A percentile compares a stretch with the other conserved stretches of the same genome.
Conservation (phyloP, 2,888 invertebrate species). For the Drosophila picticornis region DNA sequence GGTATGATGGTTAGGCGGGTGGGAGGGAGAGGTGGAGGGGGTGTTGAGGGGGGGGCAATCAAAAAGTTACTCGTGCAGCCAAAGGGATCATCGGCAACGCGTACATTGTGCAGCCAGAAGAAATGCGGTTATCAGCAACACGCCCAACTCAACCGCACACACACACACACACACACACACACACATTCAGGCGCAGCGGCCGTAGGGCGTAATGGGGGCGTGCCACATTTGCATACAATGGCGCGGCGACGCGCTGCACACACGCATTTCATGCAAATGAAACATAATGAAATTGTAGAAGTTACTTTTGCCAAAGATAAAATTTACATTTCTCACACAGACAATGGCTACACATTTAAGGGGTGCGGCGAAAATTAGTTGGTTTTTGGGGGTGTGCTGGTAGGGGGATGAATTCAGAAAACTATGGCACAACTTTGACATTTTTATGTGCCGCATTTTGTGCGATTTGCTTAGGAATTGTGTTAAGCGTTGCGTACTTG, state of each 20-base stretch:
- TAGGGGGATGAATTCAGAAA: conserved; percentile 3
- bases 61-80: conserved; percentile 53
- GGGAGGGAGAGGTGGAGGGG: accelerated
- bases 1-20: accelerated
- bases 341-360: conserved; percentile 45
- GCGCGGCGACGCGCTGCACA: conserved; percentile 27
- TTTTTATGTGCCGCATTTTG: conserved; percentile 72
- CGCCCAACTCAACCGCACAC: conserved; percentile 15
- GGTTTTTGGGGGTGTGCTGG: no score
- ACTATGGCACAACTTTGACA: conserved; percentile 71
- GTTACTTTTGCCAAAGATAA: conserved; percentile 76
- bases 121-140: conserved; percentile 30
- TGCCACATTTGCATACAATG: conserved; percentile 71
- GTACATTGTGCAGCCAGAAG: conserved; percentile 37
- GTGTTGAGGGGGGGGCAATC: conserved; percentile 44
- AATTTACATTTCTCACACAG: conserved; percentile 74
- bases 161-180: conserved; percentile 8
- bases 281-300: conserved; percentile 81
- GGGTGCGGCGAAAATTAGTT: background rate
- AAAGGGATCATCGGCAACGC: conserved; percentile 47
- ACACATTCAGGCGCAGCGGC: conserved; percentile 6
- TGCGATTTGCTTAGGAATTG: conserved; percentile 80
- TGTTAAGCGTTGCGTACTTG: conserved; percentile 77
- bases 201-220: conserved; percentile 31
- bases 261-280: conserved; percentile 78